Evolutionary conservation across 37 sponge, comb jelly and placozoan species (phyloP).

Genomic region (Dysidea cf. avara): DNA sequence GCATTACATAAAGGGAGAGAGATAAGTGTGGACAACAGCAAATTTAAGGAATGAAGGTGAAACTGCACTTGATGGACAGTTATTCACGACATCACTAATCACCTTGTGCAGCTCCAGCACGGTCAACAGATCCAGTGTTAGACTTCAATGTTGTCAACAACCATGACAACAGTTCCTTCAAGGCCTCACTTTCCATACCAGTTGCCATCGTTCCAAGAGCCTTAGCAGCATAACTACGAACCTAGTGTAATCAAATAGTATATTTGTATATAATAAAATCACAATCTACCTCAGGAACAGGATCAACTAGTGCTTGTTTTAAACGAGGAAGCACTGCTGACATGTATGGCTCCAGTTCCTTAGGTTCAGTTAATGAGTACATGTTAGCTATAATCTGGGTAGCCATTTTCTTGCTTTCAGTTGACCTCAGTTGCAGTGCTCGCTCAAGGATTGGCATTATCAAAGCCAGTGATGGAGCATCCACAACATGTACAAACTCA

Average conservation of each 20-base stretch:
- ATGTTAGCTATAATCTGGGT: constrained; percentile 96
- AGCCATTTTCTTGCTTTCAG: constrained; percentile 96
- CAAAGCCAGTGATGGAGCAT: constrained; percentile 97
- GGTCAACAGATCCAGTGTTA: constrained; percentile 85
- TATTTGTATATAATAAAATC: neutral
- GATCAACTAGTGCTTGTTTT: constrained; percentile 89
- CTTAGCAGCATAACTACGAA: constrained; percentile 65
- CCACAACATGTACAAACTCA: constrained; percentile 93
- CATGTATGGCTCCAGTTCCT: constrained; percentile 94
- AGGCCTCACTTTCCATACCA: constrained; percentile 83
- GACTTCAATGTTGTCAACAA: constrained; percentile 70
- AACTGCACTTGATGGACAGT: too few species aligned
- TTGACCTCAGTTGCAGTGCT: constrained; percentile 83
- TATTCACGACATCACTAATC: too few species aligned
- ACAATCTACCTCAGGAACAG: constrained; percentile 85
- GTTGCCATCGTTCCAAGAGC: constrained; percentile 88
- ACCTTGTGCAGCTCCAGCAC: constrained; percentile 98
- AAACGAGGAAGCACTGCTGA: constrained; percentile 87
- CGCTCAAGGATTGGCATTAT: constrained; percentile 93
- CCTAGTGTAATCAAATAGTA: constrained; percentile 22
- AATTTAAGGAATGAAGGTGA: neutral
- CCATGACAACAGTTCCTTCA: constrained; percentile 88
- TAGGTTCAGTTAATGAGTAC: constrained; percentile 91
- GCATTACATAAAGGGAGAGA: neutral
- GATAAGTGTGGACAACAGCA: neutral